phyloP scores from a whole-genome alignment of 2,888 invertebrate genomes.

The Cosmia trapezina region DNA sequence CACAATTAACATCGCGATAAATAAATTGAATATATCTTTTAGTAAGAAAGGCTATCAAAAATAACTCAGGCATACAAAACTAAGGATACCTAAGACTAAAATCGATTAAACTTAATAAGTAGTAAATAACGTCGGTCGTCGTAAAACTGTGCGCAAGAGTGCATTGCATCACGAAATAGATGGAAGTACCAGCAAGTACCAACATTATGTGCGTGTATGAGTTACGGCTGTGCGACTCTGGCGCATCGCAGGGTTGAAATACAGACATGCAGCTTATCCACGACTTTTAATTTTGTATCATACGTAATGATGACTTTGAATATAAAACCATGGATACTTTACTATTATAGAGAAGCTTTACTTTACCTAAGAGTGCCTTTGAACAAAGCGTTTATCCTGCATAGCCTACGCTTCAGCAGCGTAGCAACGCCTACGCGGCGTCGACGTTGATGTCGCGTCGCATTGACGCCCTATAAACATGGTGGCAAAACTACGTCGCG shows the following conservation, averaged over 20 bases:
- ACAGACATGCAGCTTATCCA: neutral
- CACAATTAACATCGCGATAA: neutral
- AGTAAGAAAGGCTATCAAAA: slow-evolving; percentile 14
- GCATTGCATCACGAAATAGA: slow-evolving; percentile 67
- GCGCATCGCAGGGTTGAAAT: slow-evolving; percentile 60
- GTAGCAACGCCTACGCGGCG: neutral
- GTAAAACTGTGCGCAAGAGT: slow-evolving; percentile 62
- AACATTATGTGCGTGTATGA: slow-evolving; percentile 61
- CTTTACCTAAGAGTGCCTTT: neutral
- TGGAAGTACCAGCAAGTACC: slow-evolving; percentile 51
- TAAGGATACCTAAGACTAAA: slow-evolving; percentile 40
- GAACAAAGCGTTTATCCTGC: no score
- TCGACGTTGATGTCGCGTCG: neutral
- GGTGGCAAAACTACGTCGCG: neutral
- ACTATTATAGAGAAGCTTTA: neutral
- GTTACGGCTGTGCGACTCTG: slow-evolving; percentile 58
- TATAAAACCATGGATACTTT: neutral
- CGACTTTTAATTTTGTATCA: neutral
- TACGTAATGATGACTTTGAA: neutral
- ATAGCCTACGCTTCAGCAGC: neutral
- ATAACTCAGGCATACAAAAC: slow-evolving; percentile 18
- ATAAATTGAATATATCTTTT: neutral
- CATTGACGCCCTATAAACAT: neutral
- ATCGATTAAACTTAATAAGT: slow-evolving; percentile 60
- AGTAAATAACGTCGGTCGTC: slow-evolving; percentile 59